phyloP scores from a whole-genome alignment of 2,113 vertebrate genomes.

The Chaetorhynchus papuensis region DNA sequence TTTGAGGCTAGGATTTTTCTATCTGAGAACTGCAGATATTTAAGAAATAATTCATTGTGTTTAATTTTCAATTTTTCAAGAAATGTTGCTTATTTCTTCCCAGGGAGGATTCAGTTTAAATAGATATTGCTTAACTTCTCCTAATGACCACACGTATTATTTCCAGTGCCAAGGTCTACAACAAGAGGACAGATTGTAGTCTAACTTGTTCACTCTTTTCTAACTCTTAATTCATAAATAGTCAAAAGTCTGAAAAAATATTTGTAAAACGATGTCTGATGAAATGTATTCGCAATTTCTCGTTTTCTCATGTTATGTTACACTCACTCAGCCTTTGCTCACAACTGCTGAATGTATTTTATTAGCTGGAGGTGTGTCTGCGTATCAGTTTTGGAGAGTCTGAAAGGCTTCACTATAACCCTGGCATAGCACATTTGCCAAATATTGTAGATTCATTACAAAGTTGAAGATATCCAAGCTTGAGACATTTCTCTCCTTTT shows the following conservation, averaged over 20 bases:
- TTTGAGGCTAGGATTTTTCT: neutral
- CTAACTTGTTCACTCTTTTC: neutral
- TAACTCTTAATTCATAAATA: neutral
- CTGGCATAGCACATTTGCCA: neutral
- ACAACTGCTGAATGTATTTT: neutral
- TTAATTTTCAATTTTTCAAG: neutral
- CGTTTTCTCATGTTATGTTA: neutral
- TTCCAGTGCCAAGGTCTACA: neutral
- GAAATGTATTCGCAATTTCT: neutral
- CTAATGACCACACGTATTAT: neutral
- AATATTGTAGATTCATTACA: neutral
- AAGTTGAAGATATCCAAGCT: neutral
- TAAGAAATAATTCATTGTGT: neutral
- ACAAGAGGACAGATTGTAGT: neutral
- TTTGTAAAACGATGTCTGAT: neutral
- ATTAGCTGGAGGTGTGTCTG: neutral
- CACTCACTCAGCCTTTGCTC: neutral
- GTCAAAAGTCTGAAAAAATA: neutral
- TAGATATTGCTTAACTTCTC: neutral
- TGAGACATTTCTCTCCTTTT: neutral
- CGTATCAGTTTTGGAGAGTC: neutral
- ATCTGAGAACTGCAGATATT: neutral
- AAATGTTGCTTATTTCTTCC: neutral
- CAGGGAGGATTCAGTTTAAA: neutral
- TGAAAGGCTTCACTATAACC: neutral